Conservation (phyloP, 2,888 invertebrate species). For the Platypus cylindrus region DNA sequence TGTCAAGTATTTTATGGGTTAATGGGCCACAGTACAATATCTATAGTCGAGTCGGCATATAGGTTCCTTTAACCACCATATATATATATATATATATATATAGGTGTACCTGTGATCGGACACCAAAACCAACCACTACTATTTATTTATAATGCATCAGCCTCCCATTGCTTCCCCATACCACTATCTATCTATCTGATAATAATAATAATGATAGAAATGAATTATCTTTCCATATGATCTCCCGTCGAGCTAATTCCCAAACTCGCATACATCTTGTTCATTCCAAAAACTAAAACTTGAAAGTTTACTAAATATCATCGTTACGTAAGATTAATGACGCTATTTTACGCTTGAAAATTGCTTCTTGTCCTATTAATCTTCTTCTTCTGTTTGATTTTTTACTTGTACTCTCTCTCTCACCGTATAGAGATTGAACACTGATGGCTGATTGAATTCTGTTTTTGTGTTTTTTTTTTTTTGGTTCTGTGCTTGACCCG, state of each 20-base stretch:
- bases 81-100: no score
- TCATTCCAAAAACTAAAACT: constrained; percentile 15
- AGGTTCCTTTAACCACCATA: no score
- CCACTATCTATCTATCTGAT: no score
- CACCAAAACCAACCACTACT: no score
- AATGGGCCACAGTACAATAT: constrained; percentile 27
- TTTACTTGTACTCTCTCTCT: no score
- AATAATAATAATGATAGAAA: no score
- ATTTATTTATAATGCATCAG: constrained; percentile 12
- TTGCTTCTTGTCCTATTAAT: constrained; percentile 17
- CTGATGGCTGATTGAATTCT: no score
- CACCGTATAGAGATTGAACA: no score
- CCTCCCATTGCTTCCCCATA: constrained; percentile 14
- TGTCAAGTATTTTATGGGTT: constrained; percentile 25
- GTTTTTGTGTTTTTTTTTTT: no score
- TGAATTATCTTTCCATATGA: constrained; percentile 13
- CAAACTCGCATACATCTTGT: constrained; percentile 17
- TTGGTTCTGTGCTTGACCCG: no score
- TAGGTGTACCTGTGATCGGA: no score
- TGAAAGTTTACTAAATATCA: constrained; percentile 16
- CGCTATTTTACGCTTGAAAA: constrained; percentile 14
- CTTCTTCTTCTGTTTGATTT: constrained; percentile 14
- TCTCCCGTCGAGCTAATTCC: constrained; percentile 18
- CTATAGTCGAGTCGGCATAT: constrained; percentile 14
- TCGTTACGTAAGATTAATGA: constrained; percentile 16